These are phyloP conservation scores for Zosterops hypoxanthus DNA, from an alignment of 2,113 vertebrate species.

Conservation along the genomic window DNA sequence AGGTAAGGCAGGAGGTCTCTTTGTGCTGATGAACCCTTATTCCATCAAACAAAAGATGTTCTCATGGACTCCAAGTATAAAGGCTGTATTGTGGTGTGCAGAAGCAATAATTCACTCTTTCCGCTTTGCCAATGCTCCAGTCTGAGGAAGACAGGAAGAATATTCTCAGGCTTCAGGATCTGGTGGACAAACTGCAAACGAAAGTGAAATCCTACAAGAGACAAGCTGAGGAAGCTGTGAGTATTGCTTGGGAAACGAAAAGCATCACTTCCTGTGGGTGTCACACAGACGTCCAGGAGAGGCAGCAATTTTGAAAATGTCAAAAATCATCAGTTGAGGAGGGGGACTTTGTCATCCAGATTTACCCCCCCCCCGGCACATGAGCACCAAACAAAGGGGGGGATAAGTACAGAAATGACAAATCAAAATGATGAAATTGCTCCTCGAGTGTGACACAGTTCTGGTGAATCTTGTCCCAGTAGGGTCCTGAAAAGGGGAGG, in stretches of 20 bases:
- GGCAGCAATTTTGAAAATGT: background rate
- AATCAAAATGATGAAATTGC: background rate
- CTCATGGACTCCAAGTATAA: background rate
- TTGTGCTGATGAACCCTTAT: too few species aligned
- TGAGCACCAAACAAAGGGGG: background rate
- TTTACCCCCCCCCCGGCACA: too few species aligned
- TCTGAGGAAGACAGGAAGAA: background rate
- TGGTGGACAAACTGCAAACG: background rate
- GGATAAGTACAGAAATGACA: background rate
- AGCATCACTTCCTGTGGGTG: background rate
- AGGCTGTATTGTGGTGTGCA: background rate
- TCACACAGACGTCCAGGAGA: background rate
- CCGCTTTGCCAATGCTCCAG: rapidly evolving
- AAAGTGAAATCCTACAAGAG: background rate
- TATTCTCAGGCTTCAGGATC: background rate
- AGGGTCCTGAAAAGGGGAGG: background rate
- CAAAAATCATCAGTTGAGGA: background rate
- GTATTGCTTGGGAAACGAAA: background rate
- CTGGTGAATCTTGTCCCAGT: background rate
- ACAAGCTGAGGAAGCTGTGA: background rate
- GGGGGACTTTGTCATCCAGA: background rate
- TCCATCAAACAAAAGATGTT: background rate
- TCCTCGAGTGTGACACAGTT: background rate
- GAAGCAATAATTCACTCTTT: background rate
- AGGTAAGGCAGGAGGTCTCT: constrained; percentile 49